These are phyloP conservation scores for Cryptoblepharus egeriae DNA, from an alignment of 2,797 vertebrate species.

Conservation along the genomic window DNA sequence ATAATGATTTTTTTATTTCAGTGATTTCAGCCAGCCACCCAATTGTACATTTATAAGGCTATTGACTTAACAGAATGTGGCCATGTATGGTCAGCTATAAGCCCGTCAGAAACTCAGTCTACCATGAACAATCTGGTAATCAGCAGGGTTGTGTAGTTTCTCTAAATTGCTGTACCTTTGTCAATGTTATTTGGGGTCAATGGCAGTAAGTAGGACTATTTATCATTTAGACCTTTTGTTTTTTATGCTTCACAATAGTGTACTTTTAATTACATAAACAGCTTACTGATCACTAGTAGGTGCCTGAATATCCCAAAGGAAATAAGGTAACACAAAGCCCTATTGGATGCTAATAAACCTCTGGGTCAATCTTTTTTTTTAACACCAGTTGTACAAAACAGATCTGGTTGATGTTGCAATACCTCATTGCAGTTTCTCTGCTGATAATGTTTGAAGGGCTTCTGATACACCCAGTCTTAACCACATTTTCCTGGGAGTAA, in stretches of 20 bases:
- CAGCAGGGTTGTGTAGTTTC: not conserved
- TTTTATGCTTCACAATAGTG: not conserved
- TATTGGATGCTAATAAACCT: not conserved
- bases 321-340: not conserved
- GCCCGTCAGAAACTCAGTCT: not conserved
- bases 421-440: not conserved
- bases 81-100: not conserved
- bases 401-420: not conserved
- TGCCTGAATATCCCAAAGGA: not conserved
- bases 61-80: not conserved
- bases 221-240: not conserved
- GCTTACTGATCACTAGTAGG: too few species aligned
- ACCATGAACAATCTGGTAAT: not conserved
- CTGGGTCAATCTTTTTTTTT: not conserved
- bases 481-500: too few species aligned
- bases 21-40: not conserved
- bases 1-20: not conserved
- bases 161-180: not conserved
- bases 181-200: not conserved
- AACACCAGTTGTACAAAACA: not conserved
- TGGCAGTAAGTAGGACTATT: not conserved
- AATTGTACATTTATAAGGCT: not conserved
- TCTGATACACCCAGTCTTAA: too few species aligned
- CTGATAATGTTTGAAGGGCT: not conserved
- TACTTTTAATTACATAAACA: too few species aligned